Evolutionary conservation across 2,888 invertebrate species (phyloP), one percentile per base, ranked within the genome.

Genomic region (Stenodema calcarata): DNA sequence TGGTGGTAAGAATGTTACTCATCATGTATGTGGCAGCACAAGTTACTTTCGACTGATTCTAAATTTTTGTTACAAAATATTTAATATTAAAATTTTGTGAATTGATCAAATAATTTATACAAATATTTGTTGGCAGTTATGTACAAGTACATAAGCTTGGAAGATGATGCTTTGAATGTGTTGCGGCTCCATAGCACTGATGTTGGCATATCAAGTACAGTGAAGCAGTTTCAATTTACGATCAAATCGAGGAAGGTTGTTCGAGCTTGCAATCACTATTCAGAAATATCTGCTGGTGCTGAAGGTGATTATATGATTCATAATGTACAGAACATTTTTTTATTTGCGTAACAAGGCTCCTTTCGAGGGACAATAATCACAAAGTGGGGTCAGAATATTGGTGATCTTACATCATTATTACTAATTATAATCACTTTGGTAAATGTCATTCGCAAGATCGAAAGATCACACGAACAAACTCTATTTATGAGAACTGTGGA

Each of bases 71-170:
- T n/a, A n/a, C n/a, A n/a, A n/a, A n/a, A n/a, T n/a, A n/a, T n/a
- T n/a, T n/a, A n/a, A n/a, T n/a, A 35, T 7, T 7, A 35, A 35
- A 35, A 4, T 4, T 4, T 35, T 35, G 35, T 35, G 35, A 4
- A 35, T 35, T 35, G 4, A 35, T 35, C 35, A 7, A 35, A 35
- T 2, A 7, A 35, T 4, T 35, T 35, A 35, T 35, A n/a, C n/a
- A n/a, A n/a, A n/a, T n/a, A 35, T 3, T 54, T 35, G 35, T 84
- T 91, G 92, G 73, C 90, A 95, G 95, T 95, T 84, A 95, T 96
- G 93, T 96, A 96, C 91, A 96, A 95, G 90, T 96, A 95, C 90
- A 94, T 95, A 91, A 93, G 94, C n/a, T 92, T 92, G 50, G 93
- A 93, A 89, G 92, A 93, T 87, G 88, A 87, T 78, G 86, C 89